Evolutionary conservation across 2,888 invertebrate genomes (phyloP).

Genomic region (Seira ritae): DNA sequence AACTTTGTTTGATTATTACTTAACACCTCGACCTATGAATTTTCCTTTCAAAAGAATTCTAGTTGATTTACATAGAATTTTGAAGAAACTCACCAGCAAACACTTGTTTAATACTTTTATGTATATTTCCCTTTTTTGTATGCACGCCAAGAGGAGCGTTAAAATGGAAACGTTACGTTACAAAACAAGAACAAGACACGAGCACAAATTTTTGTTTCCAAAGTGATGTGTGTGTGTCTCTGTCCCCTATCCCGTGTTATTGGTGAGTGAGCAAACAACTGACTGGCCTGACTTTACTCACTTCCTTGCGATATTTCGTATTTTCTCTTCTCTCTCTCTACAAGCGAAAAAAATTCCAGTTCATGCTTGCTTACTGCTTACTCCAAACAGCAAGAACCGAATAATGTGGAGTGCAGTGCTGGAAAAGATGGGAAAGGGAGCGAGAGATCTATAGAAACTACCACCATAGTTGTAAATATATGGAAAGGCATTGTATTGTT

Average conservation of each 20-base stretch:
- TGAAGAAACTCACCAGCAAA: no score
- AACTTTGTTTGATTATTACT: no score
- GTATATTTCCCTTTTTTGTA: no score
- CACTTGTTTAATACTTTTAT: no score
- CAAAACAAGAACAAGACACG: background rate
- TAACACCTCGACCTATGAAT: no score
- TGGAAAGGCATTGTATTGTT: background rate
- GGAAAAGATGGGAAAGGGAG: background rate
- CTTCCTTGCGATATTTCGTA: background rate
- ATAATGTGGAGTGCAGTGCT: no score
- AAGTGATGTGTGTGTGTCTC: background rate
- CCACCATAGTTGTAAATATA: no score
- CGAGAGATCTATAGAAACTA: background rate
- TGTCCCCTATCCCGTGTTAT: background rate
- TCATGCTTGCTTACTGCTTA: background rate
- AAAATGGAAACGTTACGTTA: no score
- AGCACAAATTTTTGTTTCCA: background rate
- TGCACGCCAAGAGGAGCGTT: no score
- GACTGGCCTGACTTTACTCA: background rate
- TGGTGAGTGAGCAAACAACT: conserved; percentile 3
- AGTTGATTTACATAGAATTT: no score
- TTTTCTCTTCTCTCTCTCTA: background rate
- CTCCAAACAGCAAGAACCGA: no score
- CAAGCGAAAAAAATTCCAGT: background rate
- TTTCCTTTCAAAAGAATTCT: no score